These are phyloP conservation scores for Acanthis flammea DNA, from an alignment of 2,797 vertebrate genomes.

Conservation along the genomic window DNA sequence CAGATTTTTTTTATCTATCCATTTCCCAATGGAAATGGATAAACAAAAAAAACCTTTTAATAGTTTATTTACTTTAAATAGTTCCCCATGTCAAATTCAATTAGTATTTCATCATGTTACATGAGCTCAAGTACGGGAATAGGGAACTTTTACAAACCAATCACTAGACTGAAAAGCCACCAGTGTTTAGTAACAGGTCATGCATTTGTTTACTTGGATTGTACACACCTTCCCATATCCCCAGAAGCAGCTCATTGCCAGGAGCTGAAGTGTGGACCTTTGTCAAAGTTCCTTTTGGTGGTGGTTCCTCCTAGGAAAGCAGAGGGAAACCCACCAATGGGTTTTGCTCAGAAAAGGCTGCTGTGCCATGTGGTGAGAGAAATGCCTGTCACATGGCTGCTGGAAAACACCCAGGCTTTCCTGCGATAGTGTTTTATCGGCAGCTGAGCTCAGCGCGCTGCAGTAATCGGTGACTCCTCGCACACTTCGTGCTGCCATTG, in stretches of 20 bases:
- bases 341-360: not conserved
- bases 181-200: not conserved
- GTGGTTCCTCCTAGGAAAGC: accelerated
- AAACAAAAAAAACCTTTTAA: not conserved
- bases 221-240: not conserved
- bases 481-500: not conserved
- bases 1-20: not conserved
- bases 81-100: slow-evolving; percentile 13
- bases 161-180: not conserved
- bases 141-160: not conserved
- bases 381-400: accelerated
- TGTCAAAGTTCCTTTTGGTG: not conserved
- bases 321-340: accelerated
- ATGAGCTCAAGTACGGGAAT: slow-evolving; percentile 11
- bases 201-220: not conserved
- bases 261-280: not conserved
- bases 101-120: slow-evolving; percentile 33
- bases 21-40: no score
- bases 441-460: not conserved
- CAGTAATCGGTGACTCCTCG: not conserved
- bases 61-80: not conserved
- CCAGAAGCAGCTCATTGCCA: not conserved
- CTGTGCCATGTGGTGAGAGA: accelerated
- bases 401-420: not conserved
- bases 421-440: not conserved